Base-by-base conservation (phyloP, 2,888 invertebrate species). In the Noctuana brunneofusca region DNA sequence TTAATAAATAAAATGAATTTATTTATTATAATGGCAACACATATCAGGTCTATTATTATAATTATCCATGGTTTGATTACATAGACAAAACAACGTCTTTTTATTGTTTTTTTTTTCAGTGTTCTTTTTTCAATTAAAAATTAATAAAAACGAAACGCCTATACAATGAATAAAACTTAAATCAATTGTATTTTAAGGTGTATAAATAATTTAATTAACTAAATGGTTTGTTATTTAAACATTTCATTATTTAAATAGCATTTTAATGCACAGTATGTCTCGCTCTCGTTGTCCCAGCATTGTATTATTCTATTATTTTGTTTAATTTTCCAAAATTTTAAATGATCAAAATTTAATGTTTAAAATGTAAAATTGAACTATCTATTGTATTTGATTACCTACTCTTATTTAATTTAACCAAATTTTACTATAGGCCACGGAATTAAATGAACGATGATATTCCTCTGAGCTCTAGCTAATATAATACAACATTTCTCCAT, bases 341-440 rank as follows among this genome's bases (percentile, higher is more conserved):
- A n/a, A n/a, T n/a, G n/a, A n/a, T n/a, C n/a, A n/a, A n/a, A n/a
- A n/a, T n/a, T n/a, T n/a, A n/a, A n/a, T n/a, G n/a, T n/a, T n/a
- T n/a, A n/a, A n/a, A n/a, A n/a, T n/a, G 24, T n/a, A 12, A 48
- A 48, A 48, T n/a, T 48, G 4, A n/a, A 5, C 48, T 48, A 48
- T 24, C 48, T 48, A 48, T 48, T 48, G n/a, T 48, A 6, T 14
- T 14, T 38, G 8, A 14, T 38, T 38, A 5, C n/a, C n/a, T 35
- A 3, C 38, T 14, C 14, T 1, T 14, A 38, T 11, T 2, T 24
- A 24, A n/a, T n/a, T 1, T 48, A 48, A 46, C 5, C 1, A 22
- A 24, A 14, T 3, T 22, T n/a, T 24, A 6, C n/a, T 9, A 48
- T n/a, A 48, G 11, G 24, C 22, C 48, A 22, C 18, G n/a, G 12